These are phyloP conservation scores for Alligator mississippiensis DNA, from an alignment of 2,113 vertebrate genomes.

Conservation along the genomic window DNA sequence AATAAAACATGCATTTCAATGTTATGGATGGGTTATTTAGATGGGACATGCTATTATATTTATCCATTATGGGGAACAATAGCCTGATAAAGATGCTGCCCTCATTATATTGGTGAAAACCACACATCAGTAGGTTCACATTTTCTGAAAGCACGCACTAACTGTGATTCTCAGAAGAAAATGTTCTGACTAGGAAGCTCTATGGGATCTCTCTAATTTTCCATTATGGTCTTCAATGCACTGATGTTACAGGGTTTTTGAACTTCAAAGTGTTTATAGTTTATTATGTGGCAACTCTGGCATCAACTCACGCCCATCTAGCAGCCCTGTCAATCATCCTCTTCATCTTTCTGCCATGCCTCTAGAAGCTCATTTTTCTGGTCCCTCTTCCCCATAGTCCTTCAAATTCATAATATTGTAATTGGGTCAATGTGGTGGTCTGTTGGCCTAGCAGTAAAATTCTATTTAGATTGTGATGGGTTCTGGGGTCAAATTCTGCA, in stretches of 20 bases:
- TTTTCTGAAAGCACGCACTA: too few species aligned
- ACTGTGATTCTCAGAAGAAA: background rate
- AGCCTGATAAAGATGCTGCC: background rate
- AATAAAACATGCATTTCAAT: conserved; percentile 41
- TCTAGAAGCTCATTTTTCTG: background rate
- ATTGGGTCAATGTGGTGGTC: background rate
- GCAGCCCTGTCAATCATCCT: background rate
- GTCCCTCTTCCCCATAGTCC: background rate
- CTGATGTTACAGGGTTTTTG: background rate
- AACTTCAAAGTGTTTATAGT: background rate
- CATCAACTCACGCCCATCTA: background rate
- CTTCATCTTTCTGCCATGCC: background rate
- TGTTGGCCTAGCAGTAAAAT: too few species aligned
- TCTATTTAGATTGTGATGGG: background rate
- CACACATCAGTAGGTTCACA: background rate
- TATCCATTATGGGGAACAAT: background rate
- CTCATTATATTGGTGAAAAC: background rate
- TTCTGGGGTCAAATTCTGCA: background rate
- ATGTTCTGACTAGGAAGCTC: background rate
- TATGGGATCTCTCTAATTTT: background rate
- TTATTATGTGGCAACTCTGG: background rate
- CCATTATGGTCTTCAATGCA: background rate
- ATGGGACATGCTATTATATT: conserved; percentile 2
- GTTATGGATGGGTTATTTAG: background rate
- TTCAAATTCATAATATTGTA: background rate